These are phyloP conservation scores for Manis crassicaudata DNA, from an alignment of 2,797 vertebrate species.

Conservation along the genomic window DNA sequence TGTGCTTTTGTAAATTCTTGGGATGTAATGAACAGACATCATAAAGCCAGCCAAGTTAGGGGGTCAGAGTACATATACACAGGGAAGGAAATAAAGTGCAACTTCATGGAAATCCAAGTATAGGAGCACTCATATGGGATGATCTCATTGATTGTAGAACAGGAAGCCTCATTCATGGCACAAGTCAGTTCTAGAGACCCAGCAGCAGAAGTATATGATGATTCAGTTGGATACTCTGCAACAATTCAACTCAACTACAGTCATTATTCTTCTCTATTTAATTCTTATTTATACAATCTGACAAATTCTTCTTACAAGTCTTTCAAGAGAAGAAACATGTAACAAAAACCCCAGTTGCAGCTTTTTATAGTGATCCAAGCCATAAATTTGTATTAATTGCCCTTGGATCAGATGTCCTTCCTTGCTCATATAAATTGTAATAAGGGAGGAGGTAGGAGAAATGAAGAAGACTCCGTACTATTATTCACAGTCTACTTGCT, in stretches of 20 bases:
- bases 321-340: not conserved
- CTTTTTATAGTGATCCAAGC: not conserved
- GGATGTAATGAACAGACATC: not conserved
- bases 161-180: not conserved
- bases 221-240: not conserved
- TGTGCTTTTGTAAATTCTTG: not conserved
- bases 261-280: not conserved
- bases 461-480: not conserved
- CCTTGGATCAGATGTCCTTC: not conserved
- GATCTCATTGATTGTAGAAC: not conserved
- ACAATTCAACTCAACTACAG: not conserved
- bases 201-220: not conserved
- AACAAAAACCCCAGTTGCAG: not conserved
- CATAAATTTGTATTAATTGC: not conserved
- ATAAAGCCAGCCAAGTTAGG: not conserved
- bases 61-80: not conserved
- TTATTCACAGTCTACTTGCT: not conserved
- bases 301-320: not conserved
- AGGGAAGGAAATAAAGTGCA: not conserved
- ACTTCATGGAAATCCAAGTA: not conserved
- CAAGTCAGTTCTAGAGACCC: not conserved
- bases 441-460: not conserved
- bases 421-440: not conserved
- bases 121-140: not conserved
- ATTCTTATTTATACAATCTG: not conserved